Evolutionary conservation across 2,888 invertebrate genomes (phyloP).

Genomic region (Cheilosia soror): DNA sequence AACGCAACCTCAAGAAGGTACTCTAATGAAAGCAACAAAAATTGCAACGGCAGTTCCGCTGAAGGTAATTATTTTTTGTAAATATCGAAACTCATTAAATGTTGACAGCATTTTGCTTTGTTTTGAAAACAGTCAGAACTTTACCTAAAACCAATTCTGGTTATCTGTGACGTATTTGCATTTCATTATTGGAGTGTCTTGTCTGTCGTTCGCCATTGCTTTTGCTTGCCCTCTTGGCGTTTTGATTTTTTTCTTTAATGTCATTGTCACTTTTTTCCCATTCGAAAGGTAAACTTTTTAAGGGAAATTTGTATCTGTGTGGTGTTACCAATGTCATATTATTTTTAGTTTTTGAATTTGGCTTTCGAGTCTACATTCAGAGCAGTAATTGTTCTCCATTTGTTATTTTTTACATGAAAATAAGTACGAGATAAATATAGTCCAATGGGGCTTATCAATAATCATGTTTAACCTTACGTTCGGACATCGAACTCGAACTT

Average conservation of each 20-base stretch:
- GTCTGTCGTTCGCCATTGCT: neutral
- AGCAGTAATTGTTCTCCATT: too few relatives aligned
- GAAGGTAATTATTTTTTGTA: slow-evolving; percentile 44
- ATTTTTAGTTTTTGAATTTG: neutral
- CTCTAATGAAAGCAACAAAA: slow-evolving; percentile 43
- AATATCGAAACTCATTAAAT: neutral
- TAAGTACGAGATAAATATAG: too few relatives aligned
- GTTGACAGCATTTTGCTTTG: neutral
- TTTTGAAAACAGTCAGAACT: slow-evolving; percentile 36
- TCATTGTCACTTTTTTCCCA: neutral
- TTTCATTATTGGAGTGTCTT: neutral
- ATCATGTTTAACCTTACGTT: too few relatives aligned
- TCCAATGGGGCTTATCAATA: too few relatives aligned
- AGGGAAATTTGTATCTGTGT: slow-evolving; percentile 23
- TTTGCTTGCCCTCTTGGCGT: slow-evolving; percentile 49
- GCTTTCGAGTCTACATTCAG: neutral
- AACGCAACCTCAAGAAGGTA: slow-evolving; percentile 60
- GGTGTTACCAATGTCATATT: slow-evolving; percentile 34
- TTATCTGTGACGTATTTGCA: slow-evolving; percentile 40
- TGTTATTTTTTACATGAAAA: too few relatives aligned
- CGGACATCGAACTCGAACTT: too few relatives aligned
- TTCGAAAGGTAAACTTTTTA: neutral
- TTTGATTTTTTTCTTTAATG: slow-evolving; percentile 25
- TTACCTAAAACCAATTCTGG: slow-evolving; percentile 27
- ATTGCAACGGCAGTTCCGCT: slow-evolving; percentile 16